Percentiles rank a stretch among this genome's conserved stretches.
Conservation (phyloP, 2,888 invertebrate genomes). For the Eurytoma californica region DNA sequence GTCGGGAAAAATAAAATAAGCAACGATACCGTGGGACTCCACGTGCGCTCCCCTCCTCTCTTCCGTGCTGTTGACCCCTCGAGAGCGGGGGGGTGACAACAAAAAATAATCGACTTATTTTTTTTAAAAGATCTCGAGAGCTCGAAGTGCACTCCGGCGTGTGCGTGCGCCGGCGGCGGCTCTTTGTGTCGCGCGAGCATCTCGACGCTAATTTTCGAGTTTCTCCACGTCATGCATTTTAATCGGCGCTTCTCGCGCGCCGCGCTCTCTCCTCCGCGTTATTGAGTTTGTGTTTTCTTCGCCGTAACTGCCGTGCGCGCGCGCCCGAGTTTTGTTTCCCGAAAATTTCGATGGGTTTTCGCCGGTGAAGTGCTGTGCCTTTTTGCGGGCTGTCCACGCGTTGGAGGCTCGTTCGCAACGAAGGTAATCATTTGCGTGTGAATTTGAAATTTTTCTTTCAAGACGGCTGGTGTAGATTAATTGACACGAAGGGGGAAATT, state of each 20-base stretch:
- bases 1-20: slow-evolving; percentile 6
- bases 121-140: not conserved
- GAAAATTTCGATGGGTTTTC: not conserved
- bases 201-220: not conserved
- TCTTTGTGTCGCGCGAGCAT: not conserved
- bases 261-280: not conserved
- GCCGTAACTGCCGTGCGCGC: not conserved
- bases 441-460: too few relatives aligned
- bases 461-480: too few relatives aligned
- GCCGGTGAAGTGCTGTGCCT: not conserved
- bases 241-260: slow-evolving; percentile 16
- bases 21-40: not conserved
- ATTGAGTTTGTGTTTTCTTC: slow-evolving; percentile 9
- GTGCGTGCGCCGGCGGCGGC: not conserved
- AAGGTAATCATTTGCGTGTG: too few relatives aligned
- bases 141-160: not conserved
- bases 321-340: not conserved
- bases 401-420: too few relatives aligned
- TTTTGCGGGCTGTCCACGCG: too few relatives aligned
- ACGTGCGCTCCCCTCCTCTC: too few relatives aligned
- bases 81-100: not conserved
- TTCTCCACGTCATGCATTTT: slow-evolving; percentile 35
- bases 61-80: too few relatives aligned
- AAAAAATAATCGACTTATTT: slow-evolving; percentile 9
- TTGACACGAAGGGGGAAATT: too few relatives aligned